Conservation (phyloP, 2,888 invertebrate genomes). For the Merodon equestris region DNA sequence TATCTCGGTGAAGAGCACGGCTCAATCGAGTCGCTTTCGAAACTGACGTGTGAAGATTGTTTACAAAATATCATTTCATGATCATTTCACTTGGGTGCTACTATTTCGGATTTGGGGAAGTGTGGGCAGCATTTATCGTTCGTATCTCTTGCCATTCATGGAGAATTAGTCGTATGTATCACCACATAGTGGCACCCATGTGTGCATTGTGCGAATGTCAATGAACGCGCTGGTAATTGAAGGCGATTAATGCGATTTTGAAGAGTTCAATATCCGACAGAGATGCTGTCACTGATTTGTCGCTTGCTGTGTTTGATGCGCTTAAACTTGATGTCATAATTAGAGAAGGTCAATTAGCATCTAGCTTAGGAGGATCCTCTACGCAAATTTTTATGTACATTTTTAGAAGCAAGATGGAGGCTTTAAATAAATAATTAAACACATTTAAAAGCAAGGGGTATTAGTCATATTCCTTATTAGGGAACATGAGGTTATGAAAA, state of each 20-base stretch:
- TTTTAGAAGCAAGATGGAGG: no score
- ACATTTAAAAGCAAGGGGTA: no score
- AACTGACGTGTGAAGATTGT: conserved; percentile 48
- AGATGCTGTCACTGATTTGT: not conserved
- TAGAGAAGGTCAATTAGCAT: no score
- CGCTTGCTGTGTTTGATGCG: no score
- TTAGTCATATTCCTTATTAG: no score
- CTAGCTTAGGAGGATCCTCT: no score
- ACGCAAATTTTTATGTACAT: no score
- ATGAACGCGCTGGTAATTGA: conserved; percentile 43
- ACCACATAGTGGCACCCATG: not conserved
- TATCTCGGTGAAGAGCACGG: no score
- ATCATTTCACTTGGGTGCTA: not conserved
- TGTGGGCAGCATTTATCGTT: conserved; percentile 43
- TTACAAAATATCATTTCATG: conserved; percentile 25
- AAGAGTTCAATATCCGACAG: conserved; percentile 47
- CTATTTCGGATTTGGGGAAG: conserved; percentile 21
- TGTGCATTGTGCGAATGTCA: conserved; percentile 35
- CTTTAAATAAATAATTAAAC: no score
- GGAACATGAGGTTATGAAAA: no score
- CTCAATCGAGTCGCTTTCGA: conserved; percentile 35
- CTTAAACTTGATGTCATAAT: no score
- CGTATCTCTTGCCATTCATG: no score
- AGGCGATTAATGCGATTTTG: conserved; percentile 32
- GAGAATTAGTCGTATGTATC: not conserved